Evolutionary conservation across 2,888 invertebrate genomes (phyloP).

Genomic region (Isoperla grammatica): DNA sequence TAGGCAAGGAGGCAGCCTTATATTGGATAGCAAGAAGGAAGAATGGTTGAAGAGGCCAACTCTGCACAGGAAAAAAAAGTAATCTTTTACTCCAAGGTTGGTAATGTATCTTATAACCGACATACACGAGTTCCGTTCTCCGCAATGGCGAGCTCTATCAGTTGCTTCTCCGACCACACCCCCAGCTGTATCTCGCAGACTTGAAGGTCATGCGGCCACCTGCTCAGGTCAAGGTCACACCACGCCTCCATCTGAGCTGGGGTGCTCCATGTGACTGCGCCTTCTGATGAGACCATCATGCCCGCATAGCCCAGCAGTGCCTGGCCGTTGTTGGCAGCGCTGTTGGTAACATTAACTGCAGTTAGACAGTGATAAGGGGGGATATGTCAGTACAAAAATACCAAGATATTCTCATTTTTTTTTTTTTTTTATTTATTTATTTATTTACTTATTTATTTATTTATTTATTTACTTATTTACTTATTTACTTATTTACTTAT

Average conservation of each 20-base stretch:
- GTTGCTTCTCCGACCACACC: constrained; percentile 38
- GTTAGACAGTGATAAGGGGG: too few relatives aligned
- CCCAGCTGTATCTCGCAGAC: constrained; percentile 42
- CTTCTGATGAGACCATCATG: constrained; percentile 38
- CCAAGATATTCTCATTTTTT: not conserved
- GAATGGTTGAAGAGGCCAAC: too few relatives aligned
- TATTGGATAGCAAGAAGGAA: too few relatives aligned
- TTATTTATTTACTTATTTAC: too few relatives aligned
- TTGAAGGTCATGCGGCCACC: constrained; percentile 45
- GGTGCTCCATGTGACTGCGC: constrained; percentile 41
- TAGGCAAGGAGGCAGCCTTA: too few relatives aligned
- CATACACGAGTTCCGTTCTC: constrained; percentile 10
- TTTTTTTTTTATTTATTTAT: not conserved
- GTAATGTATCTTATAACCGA: too few relatives aligned
- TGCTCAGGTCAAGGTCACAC: constrained; percentile 40
- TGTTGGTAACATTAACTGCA: constrained; percentile 31
- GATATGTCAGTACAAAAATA: too few relatives aligned
- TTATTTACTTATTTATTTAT: too few relatives aligned
- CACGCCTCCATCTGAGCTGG: constrained; percentile 39
- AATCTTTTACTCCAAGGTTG: too few relatives aligned
- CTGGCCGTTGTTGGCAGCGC: constrained; percentile 37
- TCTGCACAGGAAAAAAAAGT: too few relatives aligned
- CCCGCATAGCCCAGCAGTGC: constrained; percentile 38
- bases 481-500: too few relatives aligned
- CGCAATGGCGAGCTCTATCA: constrained; percentile 13